Percentiles rank a stretch among this genome's conserved stretches.
These are phyloP conservation scores for Gasteruption jaculator DNA, from an alignment of 2,888 invertebrate species.

Conservation along the genomic window DNA sequence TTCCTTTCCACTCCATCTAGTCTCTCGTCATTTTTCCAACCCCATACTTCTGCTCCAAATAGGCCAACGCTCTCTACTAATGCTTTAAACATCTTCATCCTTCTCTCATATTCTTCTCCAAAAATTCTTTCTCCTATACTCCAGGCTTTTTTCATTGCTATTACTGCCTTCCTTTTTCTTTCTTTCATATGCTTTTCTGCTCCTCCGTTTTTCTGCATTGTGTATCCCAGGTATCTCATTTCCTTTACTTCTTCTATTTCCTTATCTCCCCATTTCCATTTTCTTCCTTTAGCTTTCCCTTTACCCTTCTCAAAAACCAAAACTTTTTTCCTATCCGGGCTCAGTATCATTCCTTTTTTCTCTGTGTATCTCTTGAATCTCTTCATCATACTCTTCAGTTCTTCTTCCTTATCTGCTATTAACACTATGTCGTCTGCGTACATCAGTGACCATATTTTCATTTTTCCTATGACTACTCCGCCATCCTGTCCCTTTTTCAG, in stretches of 20 bases:
- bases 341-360: background rate
- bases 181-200: constrained; percentile 1
- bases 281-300: background rate
- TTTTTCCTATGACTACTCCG: too few relatives aligned
- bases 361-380: background rate
- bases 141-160: too few relatives aligned
- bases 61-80: background rate
- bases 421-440: too few relatives aligned
- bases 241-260: background rate
- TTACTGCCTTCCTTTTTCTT: too few relatives aligned
- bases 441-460: too few relatives aligned
- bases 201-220: background rate
- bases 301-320: background rate
- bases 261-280: background rate
- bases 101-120: too few relatives aligned
- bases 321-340: background rate
- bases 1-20: constrained; percentile 5
- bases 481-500: too few relatives aligned
- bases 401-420: too few relatives aligned
- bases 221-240: background rate
- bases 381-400: constrained; percentile 1
- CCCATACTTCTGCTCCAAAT: too few relatives aligned
- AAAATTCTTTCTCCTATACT: too few relatives aligned
- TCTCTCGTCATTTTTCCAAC: too few relatives aligned
- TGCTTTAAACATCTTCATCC: too few relatives aligned